Conservation (phyloP, 2,113 vertebrate genomes). For the Vimba vimba region DNA sequence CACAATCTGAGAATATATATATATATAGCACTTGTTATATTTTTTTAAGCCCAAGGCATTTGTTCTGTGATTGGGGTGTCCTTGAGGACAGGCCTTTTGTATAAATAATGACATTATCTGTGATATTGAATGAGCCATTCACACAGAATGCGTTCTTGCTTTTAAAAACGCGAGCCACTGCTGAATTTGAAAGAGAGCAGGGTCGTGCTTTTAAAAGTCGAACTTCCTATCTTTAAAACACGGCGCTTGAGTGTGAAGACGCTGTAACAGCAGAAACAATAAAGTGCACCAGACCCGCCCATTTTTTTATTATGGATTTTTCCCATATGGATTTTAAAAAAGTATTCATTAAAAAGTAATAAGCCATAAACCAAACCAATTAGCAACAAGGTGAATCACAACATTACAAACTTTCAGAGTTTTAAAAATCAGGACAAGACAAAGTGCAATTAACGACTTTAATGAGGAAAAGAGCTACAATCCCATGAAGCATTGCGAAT, state of each 20-base stretch:
- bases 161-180: neutral
- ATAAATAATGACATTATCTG: neutral
- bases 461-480: neutral
- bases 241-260: neutral
- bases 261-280: neutral
- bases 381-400: neutral
- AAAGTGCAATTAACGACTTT: neutral
- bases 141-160: neutral
- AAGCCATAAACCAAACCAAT: neutral
- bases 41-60: neutral
- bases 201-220: neutral
- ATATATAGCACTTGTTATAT: neutral
- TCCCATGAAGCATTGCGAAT: neutral
- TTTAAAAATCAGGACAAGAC: neutral
- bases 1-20: conserved; percentile 24
- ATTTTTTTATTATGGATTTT: neutral
- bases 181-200: neutral
- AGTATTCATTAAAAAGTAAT: neutral
- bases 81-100: conserved; percentile 1
- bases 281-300: neutral
- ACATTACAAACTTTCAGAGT: neutral
- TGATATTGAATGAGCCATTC: neutral
- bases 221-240: neutral
- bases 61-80: conserved; percentile 16
- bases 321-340: neutral